Evolutionary conservation across 2,113 vertebrate species (phyloP).

Genomic region (Austrofundulus limnaeus): DNA sequence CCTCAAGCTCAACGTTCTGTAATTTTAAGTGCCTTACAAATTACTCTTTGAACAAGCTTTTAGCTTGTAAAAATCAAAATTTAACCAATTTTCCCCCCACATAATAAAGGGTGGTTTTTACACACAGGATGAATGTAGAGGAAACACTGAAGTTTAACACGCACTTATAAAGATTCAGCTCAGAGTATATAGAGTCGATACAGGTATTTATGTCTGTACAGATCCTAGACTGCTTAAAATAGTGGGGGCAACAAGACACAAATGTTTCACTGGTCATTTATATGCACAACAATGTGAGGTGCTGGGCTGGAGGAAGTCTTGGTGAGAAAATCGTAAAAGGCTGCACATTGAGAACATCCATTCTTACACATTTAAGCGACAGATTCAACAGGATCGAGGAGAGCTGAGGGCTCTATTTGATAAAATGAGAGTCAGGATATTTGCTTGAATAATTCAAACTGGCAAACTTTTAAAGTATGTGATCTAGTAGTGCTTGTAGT

Average conservation of each 20-base stretch:
- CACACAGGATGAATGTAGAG: conserved; percentile 60
- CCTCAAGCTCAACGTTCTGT: neutral
- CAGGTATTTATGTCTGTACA: conserved; percentile 76
- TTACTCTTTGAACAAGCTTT: conserved; percentile 36
- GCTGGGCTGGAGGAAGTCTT: conserved; percentile 60
- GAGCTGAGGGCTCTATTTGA: too few relatives aligned
- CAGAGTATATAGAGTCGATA: conserved; percentile 74
- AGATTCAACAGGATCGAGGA: neutral
- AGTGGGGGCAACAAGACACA: conserved; percentile 72
- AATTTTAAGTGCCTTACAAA: conserved; percentile 27
- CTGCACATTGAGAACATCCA: conserved; percentile 13
- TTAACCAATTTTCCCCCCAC: neutral
- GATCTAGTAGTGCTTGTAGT: too few relatives aligned
- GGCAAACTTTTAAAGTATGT: too few relatives aligned
- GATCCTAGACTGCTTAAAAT: conserved; percentile 68
- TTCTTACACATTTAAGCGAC: conserved; percentile 31
- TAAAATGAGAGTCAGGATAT: neutral
- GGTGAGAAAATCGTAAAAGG: conserved; percentile 35
- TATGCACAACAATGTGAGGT: conserved; percentile 65
- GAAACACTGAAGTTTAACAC: conserved; percentile 76
- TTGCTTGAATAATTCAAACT: too few relatives aligned
- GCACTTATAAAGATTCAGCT: conserved; percentile 75
- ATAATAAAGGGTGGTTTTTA: conserved; percentile 24
- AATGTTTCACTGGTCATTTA: conserved; percentile 68
- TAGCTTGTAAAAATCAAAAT: conserved; percentile 44